Evolutionary conservation across 2,888 invertebrate species (phyloP), one percentile per base, ranked within the genome.

Genomic region (Eilema griseolum): DNA sequence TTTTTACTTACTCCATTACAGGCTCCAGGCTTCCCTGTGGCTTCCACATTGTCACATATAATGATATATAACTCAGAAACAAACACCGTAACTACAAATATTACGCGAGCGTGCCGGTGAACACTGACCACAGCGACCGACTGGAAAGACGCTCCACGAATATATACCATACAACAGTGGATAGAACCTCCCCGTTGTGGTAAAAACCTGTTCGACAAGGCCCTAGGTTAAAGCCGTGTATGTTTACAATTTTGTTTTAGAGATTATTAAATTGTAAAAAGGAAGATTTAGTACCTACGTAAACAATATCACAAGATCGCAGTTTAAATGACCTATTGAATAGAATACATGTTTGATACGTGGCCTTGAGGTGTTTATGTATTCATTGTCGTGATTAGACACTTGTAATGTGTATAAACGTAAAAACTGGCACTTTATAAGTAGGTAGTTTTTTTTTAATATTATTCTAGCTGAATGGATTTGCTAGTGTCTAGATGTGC

Each of bases 1-100:
- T 14, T 16, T 24, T 56, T 84, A 89, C 90, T 91, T 80, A 91
- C 91, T 81, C 73, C 24, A 88, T 68, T 56, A 90, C 78, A 3
- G 73, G 64, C 33, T 85, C 84, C 60, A 88, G 76, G 74, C 86
- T 86, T 68, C 83, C 85, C 31, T 76, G 70, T 31, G 24, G 60
- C 28, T 65, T 57, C 71, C 71, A 71, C 71, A 71, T 71, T 57
- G 4, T 63, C 24, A 63, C 28, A 70, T 28, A 57, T 16, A 20
- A 59, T 62, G 26, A 28, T 12, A 56, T 12, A 56, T 24, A 41
- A n/a, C 26, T 37, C 28, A 65, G 28, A 31, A 61, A 31, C 23
- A 67, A 56, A 65, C 31, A 59, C 41, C 16, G 28, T 10, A 66
- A 31, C 31, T 37, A 52, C 14, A 26, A 26, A 26, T n/a, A 37